Conservation (phyloP, 2,888 invertebrate genomes). For the Limnephilus marmoratus region DNA sequence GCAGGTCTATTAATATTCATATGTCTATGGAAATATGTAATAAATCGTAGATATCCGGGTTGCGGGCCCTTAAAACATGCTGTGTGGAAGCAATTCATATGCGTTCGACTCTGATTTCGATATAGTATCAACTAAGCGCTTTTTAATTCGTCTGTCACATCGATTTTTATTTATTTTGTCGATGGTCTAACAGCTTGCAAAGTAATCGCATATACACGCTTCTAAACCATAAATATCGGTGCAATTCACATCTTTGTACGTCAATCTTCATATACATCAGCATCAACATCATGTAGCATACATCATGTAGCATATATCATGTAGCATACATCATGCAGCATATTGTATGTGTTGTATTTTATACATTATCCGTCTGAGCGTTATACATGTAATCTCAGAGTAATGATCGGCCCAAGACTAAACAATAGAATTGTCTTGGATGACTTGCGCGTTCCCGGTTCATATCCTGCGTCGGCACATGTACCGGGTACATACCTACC, state of each 20-base stretch:
- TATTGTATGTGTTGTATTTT: neutral
- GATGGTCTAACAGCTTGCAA: neutral
- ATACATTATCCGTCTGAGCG: neutral
- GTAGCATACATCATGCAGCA: neutral
- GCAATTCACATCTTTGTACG: neutral
- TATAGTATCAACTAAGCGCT: no score
- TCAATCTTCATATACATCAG: neutral
- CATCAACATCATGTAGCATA: neutral
- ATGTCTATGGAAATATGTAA: no score
- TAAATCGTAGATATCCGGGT: no score
- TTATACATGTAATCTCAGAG: slow-evolving; percentile 49
- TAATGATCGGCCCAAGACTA: slow-evolving; percentile 57
- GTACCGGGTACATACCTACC: neutral
- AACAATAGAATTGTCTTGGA: slow-evolving; percentile 64
- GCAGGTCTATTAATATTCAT: no score
- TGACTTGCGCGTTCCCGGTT: slow-evolving; percentile 54
- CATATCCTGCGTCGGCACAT: neutral
- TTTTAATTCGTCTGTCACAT: no score
- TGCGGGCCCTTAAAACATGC: no score
- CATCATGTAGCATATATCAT: neutral
- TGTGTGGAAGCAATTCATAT: no score
- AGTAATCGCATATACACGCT: neutral
- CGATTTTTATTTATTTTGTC: no score
- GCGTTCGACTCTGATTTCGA: no score
- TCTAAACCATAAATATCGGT: neutral